Conservation (phyloP, 2,113 vertebrate species). For the Scytalopus superciliaris region DNA sequence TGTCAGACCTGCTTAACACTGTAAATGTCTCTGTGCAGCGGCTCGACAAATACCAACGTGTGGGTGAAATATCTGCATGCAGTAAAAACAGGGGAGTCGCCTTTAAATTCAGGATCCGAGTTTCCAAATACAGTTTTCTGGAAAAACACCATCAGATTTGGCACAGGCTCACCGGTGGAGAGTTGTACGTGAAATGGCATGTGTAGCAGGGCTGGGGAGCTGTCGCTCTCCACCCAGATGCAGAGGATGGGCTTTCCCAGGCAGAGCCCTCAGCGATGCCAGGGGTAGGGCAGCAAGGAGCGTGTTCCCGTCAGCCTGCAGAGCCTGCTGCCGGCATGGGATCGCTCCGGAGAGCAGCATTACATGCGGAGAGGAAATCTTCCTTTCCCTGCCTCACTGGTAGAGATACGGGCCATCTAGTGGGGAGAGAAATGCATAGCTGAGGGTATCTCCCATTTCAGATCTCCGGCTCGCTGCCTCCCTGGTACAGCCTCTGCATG, state of each 20-base stretch:
- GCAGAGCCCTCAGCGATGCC: neutral
- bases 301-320: neutral
- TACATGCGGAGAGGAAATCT: neutral
- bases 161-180: neutral
- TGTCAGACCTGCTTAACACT: neutral
- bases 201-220: neutral
- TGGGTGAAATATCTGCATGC: neutral
- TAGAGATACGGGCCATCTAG: conserved; percentile 38
- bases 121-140: conserved; percentile 5
- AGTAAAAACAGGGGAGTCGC: neutral
- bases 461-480: fast-evolving
- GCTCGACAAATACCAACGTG: neutral
- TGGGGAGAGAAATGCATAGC: neutral
- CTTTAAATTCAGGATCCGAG: neutral
- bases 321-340: neutral
- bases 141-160: neutral
- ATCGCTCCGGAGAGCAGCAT: neutral
- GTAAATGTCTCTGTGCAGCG: neutral
- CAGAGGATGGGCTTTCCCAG: neutral
- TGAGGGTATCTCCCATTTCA: neutral
- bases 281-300: neutral
- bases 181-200: neutral
- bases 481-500: neutral
- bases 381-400: neutral
- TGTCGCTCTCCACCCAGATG: neutral